phyloP scores from a whole-genome alignment of 2,113 vertebrate species.

The Pangasianodon hypophthalmus region DNA sequence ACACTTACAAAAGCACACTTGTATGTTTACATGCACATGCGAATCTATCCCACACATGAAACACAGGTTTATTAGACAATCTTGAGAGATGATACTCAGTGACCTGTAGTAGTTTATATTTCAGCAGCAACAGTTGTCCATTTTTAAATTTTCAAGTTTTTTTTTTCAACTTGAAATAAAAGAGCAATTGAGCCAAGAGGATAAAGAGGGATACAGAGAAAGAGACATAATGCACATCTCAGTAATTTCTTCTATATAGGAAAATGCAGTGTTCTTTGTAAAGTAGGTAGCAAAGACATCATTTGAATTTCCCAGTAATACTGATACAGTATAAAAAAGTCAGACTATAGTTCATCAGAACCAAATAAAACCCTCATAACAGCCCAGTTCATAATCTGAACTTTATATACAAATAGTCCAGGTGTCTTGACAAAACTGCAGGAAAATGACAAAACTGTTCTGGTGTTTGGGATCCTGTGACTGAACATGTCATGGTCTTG shows the following conservation, averaged over 20 bases:
- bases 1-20: background rate
- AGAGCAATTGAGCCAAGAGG: background rate
- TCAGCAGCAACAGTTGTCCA: background rate
- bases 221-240: background rate
- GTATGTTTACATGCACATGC: background rate
- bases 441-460: background rate
- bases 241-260: background rate
- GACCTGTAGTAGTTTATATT: background rate
- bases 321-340: background rate
- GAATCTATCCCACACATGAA: background rate
- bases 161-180: background rate
- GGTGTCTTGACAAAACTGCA: background rate
- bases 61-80: background rate
- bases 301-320: background rate
- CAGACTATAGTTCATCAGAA: background rate
- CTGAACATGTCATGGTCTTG: background rate
- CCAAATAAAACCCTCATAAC: background rate
- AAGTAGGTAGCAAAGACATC: background rate
- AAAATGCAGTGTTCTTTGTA: background rate
- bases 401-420: background rate
- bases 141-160: background rate
- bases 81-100: background rate
- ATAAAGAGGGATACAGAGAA: background rate
- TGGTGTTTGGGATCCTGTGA: background rate
- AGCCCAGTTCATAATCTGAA: background rate